A percentile compares a stretch with the other conserved stretches of the same genome.
phyloP scores from a whole-genome alignment of 2,797 vertebrate species.

The Poecilia velifera region DNA sequence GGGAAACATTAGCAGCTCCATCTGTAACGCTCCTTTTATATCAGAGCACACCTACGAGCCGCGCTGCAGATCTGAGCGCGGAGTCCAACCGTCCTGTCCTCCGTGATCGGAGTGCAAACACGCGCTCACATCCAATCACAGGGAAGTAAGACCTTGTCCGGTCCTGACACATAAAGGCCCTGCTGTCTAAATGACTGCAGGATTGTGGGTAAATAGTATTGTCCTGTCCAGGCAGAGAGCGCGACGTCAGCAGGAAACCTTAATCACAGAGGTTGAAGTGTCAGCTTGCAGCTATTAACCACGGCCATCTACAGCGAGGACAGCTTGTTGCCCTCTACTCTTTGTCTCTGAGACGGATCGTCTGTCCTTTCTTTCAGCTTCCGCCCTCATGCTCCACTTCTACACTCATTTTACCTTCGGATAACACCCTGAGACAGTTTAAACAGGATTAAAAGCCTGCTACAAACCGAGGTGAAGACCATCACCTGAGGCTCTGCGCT shows the following conservation, averaged over 20 bases:
- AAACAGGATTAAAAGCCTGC: background rate
- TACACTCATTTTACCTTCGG: background rate
- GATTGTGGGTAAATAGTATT: slow-evolving; percentile 46
- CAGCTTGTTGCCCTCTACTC: slow-evolving; percentile 8
- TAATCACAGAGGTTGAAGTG: slow-evolving; percentile 43
- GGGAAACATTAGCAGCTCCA: slow-evolving; percentile 74
- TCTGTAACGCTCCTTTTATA: slow-evolving; percentile 67
- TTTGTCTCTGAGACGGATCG: slow-evolving; percentile 21
- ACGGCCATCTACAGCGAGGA: slow-evolving; percentile 2
- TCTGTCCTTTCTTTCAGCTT: slow-evolving; percentile 3
- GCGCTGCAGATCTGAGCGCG: slow-evolving; percentile 31
- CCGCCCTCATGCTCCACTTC: slow-evolving; percentile 25
- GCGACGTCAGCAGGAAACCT: slow-evolving; percentile 11
- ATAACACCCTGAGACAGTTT: background rate
- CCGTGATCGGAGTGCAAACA: slow-evolving; percentile 47
- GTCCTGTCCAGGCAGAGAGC: slow-evolving; percentile 19
- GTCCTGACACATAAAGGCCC: slow-evolving; percentile 31
- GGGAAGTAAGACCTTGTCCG: slow-evolving; percentile 7
- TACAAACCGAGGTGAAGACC: slow-evolving; percentile 10
- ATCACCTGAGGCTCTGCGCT: slow-evolving; percentile 27
- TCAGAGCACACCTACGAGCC: slow-evolving; percentile 37
- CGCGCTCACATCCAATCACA: slow-evolving; percentile 21
- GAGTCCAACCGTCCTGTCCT: slow-evolving; percentile 17
- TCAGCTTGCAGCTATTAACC: slow-evolving; percentile 37
- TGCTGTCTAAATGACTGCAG: slow-evolving; percentile 30